phyloP scores from a whole-genome alignment of 2,113 vertebrate genomes.

The Delphinus delphis region DNA sequence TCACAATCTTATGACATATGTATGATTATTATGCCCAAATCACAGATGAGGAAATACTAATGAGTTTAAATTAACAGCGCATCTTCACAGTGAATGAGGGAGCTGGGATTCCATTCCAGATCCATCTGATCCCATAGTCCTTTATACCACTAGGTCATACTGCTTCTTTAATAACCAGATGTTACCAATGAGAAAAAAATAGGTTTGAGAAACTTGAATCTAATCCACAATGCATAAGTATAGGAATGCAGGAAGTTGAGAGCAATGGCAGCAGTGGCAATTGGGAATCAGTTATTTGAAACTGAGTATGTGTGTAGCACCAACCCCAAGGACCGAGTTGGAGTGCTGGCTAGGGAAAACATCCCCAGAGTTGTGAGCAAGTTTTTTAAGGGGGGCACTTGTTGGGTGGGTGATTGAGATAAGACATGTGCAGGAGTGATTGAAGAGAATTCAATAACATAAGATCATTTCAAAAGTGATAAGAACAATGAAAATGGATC shows the following conservation, averaged over 20 bases:
- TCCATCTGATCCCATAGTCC: not conserved
- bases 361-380: not conserved
- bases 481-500: not conserved
- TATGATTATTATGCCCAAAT: not conserved
- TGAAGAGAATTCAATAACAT: not conserved
- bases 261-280: not conserved
- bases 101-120: not conserved
- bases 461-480: not conserved
- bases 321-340: not conserved
- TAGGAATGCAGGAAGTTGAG: not conserved
- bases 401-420: not conserved
- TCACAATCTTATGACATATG: not conserved
- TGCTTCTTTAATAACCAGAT: not conserved
- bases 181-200: not conserved
- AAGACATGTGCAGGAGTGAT: not conserved
- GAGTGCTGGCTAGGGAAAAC: not conserved
- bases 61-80: not conserved
- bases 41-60: not conserved
- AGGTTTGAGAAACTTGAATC: not conserved
- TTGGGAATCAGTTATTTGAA: not conserved
- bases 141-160: not conserved
- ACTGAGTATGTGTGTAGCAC: not conserved
- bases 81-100: not conserved
- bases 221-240: not conserved
- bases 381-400: not conserved